A percentile compares a stretch with the other conserved stretches of the same genome.
Evolutionary conservation across 2,797 vertebrate species (phyloP).

Genomic region (Sebastes alutus): DNA sequence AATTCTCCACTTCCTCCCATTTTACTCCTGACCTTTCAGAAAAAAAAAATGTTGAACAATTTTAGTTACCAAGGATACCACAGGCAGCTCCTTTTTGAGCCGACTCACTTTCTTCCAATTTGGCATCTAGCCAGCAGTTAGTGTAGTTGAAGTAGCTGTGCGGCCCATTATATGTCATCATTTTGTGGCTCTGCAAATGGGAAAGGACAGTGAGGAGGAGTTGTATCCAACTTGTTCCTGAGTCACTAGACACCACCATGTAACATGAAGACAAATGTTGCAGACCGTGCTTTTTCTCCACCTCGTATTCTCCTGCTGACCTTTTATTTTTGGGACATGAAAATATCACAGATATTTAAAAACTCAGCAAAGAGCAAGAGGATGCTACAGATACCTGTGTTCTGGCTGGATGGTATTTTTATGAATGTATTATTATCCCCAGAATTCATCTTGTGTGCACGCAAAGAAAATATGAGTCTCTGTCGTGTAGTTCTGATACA

Average conservation of each 20-base stretch:
- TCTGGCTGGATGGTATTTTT: not conserved
- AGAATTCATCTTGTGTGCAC: not conserved
- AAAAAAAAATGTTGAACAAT: slow-evolving; percentile 32
- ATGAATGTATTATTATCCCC: not conserved
- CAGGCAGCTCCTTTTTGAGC: slow-evolving; percentile 46
- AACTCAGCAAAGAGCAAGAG: not conserved
- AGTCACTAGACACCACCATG: slow-evolving; percentile 17
- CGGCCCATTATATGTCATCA: slow-evolving; percentile 59
- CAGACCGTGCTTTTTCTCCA: not conserved
- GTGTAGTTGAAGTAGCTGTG: slow-evolving; percentile 43
- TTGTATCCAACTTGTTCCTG: slow-evolving; percentile 28
- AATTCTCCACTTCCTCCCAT: slow-evolving; percentile 43
- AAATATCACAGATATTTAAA: slow-evolving; percentile 46
- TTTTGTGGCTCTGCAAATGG: slow-evolving; percentile 39
- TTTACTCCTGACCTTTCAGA: slow-evolving; percentile 71
- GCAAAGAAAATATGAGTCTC: not conserved
- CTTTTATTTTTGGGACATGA: slow-evolving; percentile 39
- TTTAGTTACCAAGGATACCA: slow-evolving; percentile 74
- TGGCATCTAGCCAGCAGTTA: slow-evolving; percentile 46
- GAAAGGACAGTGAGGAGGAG: slow-evolving; percentile 54
- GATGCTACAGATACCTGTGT: not conserved
- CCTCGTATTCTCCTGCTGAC: slow-evolving; percentile 27
- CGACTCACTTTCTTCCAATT: slow-evolving; percentile 53
- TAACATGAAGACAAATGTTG: slow-evolving; percentile 26
- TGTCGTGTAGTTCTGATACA: not conserved